Evolutionary conservation across 1,140 invertebrate species (phyloP).

Genomic region (Scaptomyza graminum): DNA sequence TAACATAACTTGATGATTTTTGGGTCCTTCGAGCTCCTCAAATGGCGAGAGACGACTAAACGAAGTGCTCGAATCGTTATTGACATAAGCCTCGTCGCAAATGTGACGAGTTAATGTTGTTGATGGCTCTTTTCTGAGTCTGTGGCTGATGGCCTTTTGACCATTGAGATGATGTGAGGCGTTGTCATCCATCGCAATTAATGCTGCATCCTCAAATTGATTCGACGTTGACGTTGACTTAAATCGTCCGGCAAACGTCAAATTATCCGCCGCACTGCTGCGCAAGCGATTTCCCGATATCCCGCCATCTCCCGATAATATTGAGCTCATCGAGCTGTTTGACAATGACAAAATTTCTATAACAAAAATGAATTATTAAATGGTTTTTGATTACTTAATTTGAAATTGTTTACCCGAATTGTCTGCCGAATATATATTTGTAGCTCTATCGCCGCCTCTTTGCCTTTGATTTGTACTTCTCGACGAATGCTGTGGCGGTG

Average conservation of each 20-base stretch:
- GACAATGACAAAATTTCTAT: constrained; percentile 75
- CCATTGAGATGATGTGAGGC: not conserved
- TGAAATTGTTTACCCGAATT: constrained; percentile 45
- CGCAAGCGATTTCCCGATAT: constrained; percentile 34
- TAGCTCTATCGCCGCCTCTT: constrained; percentile 10
- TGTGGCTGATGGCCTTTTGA: constrained; percentile 6
- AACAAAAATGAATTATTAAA: not conserved
- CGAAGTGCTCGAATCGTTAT: constrained; percentile 64
- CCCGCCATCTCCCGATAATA: constrained; percentile 62
- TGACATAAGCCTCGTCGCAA: constrained; percentile 40
- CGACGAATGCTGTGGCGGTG: constrained; percentile 21
- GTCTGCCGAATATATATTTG: constrained; percentile 31
- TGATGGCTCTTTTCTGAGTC: no score
- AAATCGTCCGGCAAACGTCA: constrained; percentile 78
- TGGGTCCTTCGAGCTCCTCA: constrained; percentile 29
- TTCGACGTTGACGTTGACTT: constrained; percentile 50
- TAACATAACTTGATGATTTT: constrained; percentile 20
- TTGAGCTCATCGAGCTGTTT: constrained; percentile 80
- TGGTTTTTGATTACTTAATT: not conserved
- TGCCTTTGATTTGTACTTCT: constrained; percentile 2
- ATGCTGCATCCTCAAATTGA: constrained; percentile 5
- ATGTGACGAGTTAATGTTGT: not conserved
- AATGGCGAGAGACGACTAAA: constrained; percentile 61
- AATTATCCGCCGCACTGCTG: constrained; percentile 49
- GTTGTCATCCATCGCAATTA: constrained; percentile 11